Evolutionary conservation across 2,797 vertebrate species (phyloP), one percentile per base, ranked within the genome.

Genomic region (Spinibarbus caldwelli): DNA sequence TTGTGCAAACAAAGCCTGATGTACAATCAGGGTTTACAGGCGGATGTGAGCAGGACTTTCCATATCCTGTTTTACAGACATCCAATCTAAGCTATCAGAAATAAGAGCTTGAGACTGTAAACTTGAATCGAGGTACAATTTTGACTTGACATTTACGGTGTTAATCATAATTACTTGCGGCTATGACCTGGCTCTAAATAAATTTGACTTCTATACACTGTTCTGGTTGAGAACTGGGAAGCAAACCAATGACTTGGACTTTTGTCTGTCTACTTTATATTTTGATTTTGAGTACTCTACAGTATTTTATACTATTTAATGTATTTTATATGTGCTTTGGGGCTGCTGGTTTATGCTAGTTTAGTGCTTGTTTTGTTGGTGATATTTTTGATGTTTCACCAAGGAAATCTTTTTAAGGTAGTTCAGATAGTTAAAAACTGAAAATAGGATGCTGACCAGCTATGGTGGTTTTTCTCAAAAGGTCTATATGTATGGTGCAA

Each of bases 1-100:
- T 43, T 62, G 15, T 43, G 15, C 38, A 78, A 43, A 62, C 38
- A 21, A 78, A 78, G 23, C 36, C 15, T 29, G 52, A 29, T 78
- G 52, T 78, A 78, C 75, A 41, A 59, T 41, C 54, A 34, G 15
- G 76, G 36, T 78, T 78, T 43, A 59, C 36, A 59, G n/a, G 76
- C 15, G 9, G 36, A 78, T 26, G n/a, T 78, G 54, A 62, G 54
- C 76, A 62, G 36, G 76, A 43, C 54, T 62, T 62, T 62, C 54
- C 76, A 43, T 62, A 21, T 78, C 76, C 38, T 62, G 54, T 62
- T 78, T 41, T 19, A 78, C 7, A 59, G 14, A 78, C 12, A 62
- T 62, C 5, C 54, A 78, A 15, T 62, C 36, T 29, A 21, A 57
- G 49, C 73, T 76, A 11, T 78, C 34, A 11, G 54, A 78, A 62